Percentiles rank a stretch among this genome's conserved stretches.
Conservation (phyloP, 2,113 vertebrate species). For the Perca flavescens region DNA sequence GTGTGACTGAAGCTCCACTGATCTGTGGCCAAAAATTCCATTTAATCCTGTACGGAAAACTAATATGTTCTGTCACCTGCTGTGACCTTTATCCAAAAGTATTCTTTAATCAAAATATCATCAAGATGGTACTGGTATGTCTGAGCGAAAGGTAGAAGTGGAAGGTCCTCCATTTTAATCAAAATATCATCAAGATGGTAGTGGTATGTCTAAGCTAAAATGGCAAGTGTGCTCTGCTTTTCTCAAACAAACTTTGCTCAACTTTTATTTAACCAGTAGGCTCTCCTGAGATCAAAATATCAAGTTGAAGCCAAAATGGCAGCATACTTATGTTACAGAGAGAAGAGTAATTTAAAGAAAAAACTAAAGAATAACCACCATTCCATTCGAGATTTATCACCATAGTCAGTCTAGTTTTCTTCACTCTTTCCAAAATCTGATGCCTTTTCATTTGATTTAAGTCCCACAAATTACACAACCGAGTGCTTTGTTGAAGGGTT, state of each 20-base stretch:
- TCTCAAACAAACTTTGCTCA: neutral
- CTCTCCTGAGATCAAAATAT: neutral
- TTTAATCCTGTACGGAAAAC: conserved; percentile 6
- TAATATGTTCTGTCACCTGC: neutral
- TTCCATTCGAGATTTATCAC: conserved; percentile 16
- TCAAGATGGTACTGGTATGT: neutral
- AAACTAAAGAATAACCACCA: neutral
- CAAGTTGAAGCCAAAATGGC: neutral
- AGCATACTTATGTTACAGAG: neutral
- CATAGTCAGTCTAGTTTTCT: neutral
- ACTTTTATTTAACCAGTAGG: neutral
- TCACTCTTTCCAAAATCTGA: conserved; percentile 29
- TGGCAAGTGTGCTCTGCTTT: neutral
- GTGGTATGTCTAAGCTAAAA: neutral
- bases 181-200: no score
- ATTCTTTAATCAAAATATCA: conserved; percentile 9
- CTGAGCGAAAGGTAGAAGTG: no score
- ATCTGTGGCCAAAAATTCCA: conserved; percentile 1
- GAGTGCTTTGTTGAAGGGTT: neutral
- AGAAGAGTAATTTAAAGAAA: neutral
- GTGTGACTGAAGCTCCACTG: neutral
- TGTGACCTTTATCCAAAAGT: neutral
- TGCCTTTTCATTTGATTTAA: conserved; percentile 34
- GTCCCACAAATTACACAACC: conserved; percentile 33
- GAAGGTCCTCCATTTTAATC: no score